Evolutionary conservation across 2,113 vertebrate genomes (phyloP).

Genomic region (Eurypyga helias): DNA sequence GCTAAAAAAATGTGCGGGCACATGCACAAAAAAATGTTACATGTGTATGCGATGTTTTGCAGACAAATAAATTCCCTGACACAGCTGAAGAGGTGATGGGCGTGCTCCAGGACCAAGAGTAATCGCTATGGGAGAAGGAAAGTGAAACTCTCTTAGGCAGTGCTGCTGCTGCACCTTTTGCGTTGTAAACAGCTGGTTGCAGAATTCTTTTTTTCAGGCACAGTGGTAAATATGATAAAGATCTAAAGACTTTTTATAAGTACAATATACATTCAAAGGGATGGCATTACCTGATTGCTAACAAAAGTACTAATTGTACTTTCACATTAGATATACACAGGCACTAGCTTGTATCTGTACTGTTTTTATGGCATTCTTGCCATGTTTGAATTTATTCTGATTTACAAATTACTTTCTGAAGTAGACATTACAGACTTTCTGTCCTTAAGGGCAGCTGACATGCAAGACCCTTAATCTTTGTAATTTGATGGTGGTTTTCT

Average conservation of each 20-base stretch:
- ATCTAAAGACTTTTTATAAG: not conserved
- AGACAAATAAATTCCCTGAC: not conserved
- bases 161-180: not conserved
- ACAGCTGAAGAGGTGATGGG: not conserved
- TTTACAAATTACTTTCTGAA: not conserved
- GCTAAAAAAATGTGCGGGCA: not conserved
- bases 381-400: not conserved
- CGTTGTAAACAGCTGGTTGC: not conserved
- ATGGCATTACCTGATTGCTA: not conserved
- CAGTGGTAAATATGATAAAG: not conserved
- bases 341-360: not conserved
- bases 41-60: not conserved
- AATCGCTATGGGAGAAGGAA: not conserved
- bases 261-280: not conserved
- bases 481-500: not conserved
- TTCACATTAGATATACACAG: not conserved
- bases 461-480: not conserved
- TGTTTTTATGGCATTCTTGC: not conserved
- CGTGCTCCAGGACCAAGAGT: not conserved
- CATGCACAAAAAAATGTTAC: not conserved
- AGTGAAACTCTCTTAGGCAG: not conserved
- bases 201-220: not conserved
- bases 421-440: not conserved
- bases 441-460: not conserved
- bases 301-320: not conserved